Conservation (phyloP, 2,113 vertebrate genomes). For the Periophthalmodon schlosseri region DNA sequence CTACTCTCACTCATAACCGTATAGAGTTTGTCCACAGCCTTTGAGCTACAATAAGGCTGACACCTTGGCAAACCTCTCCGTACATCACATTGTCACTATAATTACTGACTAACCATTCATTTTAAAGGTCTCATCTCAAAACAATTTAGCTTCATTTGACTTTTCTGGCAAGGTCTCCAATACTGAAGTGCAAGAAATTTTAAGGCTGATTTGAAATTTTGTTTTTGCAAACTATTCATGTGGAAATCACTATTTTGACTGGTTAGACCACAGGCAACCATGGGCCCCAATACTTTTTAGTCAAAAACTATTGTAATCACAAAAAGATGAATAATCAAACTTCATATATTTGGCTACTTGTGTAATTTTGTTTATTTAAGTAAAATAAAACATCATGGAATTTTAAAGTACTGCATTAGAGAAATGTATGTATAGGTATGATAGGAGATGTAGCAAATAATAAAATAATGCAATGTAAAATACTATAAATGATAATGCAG, state of each 20-base stretch:
- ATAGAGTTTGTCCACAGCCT: not conserved
- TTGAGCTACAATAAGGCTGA: not conserved
- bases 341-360: no score
- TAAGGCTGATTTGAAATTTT: not conserved
- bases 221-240: no score
- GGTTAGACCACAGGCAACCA: no score
- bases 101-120: slow-evolving; percentile 3
- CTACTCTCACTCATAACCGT: slow-evolving; percentile 17
- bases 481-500: not conserved
- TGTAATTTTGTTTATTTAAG: no score
- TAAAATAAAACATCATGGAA: no score
- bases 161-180: not conserved
- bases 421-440: no score
- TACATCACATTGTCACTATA: not conserved
- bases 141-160: not conserved
- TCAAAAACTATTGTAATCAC: no score
- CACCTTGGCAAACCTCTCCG: not conserved
- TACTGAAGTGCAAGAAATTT: not conserved
- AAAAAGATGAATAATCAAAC: no score
- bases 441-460: not conserved
- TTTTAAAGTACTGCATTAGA: no score
- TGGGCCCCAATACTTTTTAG: no score
- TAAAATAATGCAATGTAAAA: not conserved
- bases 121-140: not conserved
- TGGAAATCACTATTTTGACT: no score